A percentile compares a stretch with the other conserved stretches of the same genome.
Evolutionary conservation across 2,888 invertebrate species (phyloP).

Genomic region (Nemotelus nigrinus): DNA sequence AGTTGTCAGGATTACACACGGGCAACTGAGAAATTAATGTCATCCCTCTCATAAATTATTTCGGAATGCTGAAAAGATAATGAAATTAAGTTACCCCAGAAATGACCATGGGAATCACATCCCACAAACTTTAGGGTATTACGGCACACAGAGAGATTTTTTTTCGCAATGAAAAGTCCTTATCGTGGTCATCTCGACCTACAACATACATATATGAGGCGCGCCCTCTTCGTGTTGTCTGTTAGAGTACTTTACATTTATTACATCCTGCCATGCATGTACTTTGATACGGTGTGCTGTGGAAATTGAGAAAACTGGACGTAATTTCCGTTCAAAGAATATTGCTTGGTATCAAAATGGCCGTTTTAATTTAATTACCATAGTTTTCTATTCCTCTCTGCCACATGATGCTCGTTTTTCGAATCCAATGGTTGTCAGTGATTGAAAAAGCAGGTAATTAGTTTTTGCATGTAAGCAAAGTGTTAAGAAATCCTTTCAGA

Average conservation of each 20-base stretch:
- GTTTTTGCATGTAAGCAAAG: too few species aligned
- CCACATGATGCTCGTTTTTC: too few species aligned
- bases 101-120: slow-evolving; percentile 24
- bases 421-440: too few species aligned
- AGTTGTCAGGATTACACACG: background rate
- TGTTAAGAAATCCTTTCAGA: too few species aligned
- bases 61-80: slow-evolving; percentile 43
- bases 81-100: slow-evolving; percentile 36
- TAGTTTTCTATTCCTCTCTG: too few species aligned
- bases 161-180: slow-evolving; percentile 25
- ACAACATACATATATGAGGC: background rate
- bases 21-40: slow-evolving; percentile 32
- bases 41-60: slow-evolving; percentile 37
- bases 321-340: too few species aligned
- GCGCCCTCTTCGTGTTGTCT: background rate
- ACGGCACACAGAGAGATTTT: background rate
- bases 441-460: too few species aligned
- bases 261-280: too few species aligned
- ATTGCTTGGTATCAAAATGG: too few species aligned
- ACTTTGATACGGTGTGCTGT: too few species aligned
- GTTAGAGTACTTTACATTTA: background rate
- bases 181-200: slow-evolving; percentile 31
- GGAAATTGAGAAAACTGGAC: too few species aligned
- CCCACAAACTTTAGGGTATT: slow-evolving; percentile 13
- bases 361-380: too few species aligned